phyloP scores from a whole-genome alignment of 2,888 invertebrate genomes.

The Trichogramma evanescens region DNA sequence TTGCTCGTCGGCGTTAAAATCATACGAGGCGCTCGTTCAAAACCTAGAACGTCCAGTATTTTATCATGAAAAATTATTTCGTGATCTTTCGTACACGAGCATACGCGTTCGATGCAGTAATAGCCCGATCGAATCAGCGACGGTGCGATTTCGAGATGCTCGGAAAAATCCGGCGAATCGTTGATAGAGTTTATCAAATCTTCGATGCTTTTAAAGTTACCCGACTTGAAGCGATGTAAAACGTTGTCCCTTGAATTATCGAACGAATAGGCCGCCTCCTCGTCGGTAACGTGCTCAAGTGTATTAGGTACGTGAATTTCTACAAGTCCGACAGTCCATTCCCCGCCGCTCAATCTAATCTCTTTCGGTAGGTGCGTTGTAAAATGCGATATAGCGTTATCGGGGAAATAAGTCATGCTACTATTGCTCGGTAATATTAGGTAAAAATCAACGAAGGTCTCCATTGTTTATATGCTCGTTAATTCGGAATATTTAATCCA shows the following conservation, averaged over 20 bases:
- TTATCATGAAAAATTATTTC: neutral
- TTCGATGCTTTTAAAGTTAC: no score
- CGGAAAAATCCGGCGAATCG: no score
- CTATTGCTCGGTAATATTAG: conserved; percentile 27
- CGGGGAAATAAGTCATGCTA: conserved; percentile 26
- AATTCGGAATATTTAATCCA: neutral
- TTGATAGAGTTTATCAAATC: no score
- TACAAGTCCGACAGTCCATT: conserved; percentile 26
- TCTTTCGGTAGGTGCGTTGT: conserved; percentile 26
- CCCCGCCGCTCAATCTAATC: conserved; percentile 21
- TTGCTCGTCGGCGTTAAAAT: neutral
- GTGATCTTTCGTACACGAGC: neutral
- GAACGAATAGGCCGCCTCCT: neutral
- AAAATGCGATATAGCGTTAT: conserved; percentile 29
- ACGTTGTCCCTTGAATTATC: no score
- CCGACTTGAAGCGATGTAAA: no score
- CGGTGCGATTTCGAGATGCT: no score
- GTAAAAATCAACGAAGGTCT: conserved; percentile 24
- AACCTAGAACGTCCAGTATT: neutral
- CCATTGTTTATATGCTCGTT: conserved; percentile 9
- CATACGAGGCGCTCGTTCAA: neutral
- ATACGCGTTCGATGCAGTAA: neutral
- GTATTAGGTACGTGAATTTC: conserved; percentile 20
- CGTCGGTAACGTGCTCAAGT: neutral
- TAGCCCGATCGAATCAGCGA: neutral